Base-by-base conservation (phyloP, 2,888 invertebrate species). In the Philhelius pedissequus region DNA sequence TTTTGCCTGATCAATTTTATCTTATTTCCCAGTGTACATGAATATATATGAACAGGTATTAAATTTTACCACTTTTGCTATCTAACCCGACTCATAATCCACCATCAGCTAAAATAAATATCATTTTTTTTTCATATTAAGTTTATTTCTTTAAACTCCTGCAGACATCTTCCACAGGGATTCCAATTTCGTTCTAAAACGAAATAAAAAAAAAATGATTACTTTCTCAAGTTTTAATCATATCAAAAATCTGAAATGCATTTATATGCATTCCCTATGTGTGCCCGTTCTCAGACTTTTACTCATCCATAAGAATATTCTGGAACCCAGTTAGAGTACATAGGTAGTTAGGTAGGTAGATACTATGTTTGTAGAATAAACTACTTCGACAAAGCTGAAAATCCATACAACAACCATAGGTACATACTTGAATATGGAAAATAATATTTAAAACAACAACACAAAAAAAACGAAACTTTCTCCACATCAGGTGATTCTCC, bases 401-500 rank as follows among this genome's bases (percentile, higher is more conserved):
- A 64, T 75, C 62, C 69, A 54, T 70, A 70, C 50, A 71, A 56
- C 64, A 48, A 68, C 60, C n/a, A n/a, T n/a, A n/a, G n/a, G n/a
- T n/a, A n/a, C n/a, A n/a, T 43, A 66, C 43, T 50, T 38, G 32
- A 73, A 62, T 48, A 60, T 52, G 27, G 15, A 45, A 71, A 70
- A 43, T 6, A 45, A 7, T 20, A 58, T 25, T n/a, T 5, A 13
- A 58, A 22, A 38, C n/a, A 58, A 38, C n/a, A n/a, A n/a, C n/a
- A n/a, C n/a, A 56, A 7, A 35, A 32, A 13, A 25, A 38, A 25
- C 58, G 30, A 30, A 64, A 62, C 69, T 69, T 76, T 74, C 74
- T 62, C 68, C 54, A 74, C 74, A 83, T 83, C 83, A 79, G 83
- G 83, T 83, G 83, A 83, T 78, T 70, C 38, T 54, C 56, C n/a